phyloP scores from a whole-genome alignment of 2,797 vertebrate species.

The Malacoctenus gilli region DNA sequence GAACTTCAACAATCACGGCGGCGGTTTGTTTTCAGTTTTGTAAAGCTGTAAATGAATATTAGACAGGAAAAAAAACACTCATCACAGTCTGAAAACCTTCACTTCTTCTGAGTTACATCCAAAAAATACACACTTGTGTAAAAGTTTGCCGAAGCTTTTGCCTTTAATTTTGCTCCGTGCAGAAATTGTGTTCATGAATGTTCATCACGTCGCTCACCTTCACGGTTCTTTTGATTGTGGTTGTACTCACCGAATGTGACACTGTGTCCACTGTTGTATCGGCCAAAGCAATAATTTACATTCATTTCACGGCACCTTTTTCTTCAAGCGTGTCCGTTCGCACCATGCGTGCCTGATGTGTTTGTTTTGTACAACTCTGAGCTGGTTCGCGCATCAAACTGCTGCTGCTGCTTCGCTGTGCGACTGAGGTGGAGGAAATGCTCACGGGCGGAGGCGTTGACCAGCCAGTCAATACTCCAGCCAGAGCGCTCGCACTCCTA shows the following conservation, averaged over 20 bases:
- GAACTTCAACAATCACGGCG: constrained; percentile 38
- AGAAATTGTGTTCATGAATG: constrained; percentile 66
- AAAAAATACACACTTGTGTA: constrained; percentile 18
- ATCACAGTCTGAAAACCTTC: too few species aligned
- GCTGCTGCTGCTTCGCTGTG: constrained; percentile 1
- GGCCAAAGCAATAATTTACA: constrained; percentile 77
- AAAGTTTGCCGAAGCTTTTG: constrained; percentile 40
- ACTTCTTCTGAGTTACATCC: background rate
- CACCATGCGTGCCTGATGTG: constrained; percentile 53
- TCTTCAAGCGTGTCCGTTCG: constrained; percentile 49
- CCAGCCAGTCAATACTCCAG: too few species aligned
- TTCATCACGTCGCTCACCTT: constrained; percentile 41
- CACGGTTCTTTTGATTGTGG: constrained; percentile 74
- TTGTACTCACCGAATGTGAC: constrained; percentile 71
- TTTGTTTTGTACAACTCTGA: constrained; percentile 44
- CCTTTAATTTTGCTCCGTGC: constrained; percentile 43
- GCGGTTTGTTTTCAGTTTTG: constrained; percentile 35
- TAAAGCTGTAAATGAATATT: constrained; percentile 34
- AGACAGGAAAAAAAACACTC: background rate
- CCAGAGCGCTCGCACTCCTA: too few species aligned
- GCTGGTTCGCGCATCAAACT: constrained; percentile 37
- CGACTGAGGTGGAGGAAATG: too few species aligned
- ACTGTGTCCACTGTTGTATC: constrained; percentile 56
- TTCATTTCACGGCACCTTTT: constrained; percentile 45
- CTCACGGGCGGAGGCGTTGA: too few species aligned